Evolutionary conservation across 2,888 invertebrate genomes (phyloP).

Genomic region (Arenicola marina): DNA sequence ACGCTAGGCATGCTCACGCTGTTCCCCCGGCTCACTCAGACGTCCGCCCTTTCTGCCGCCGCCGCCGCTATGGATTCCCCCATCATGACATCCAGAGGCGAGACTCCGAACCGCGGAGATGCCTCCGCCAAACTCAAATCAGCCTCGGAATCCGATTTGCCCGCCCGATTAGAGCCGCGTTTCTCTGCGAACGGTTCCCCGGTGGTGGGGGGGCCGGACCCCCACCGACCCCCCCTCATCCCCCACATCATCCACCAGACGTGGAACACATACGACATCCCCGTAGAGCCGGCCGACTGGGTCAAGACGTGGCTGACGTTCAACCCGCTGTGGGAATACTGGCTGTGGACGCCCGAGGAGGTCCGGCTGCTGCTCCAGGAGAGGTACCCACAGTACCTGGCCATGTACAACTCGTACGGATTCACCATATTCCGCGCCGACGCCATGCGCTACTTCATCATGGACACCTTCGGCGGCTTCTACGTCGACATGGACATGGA

Average conservation of each 20-base stretch:
- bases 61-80: no score
- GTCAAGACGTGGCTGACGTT: constrained; percentile 42
- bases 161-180: no score
- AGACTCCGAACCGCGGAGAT: no score
- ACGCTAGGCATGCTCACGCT: no score
- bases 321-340: constrained; percentile 55
- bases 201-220: no score
- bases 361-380: constrained; percentile 44
- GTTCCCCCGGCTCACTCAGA: no score
- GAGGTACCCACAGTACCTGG: constrained; percentile 29
- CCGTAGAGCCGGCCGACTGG: constrained; percentile 11
- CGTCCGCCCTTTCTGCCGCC: no score
- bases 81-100: no score
- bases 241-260: constrained; percentile 27
- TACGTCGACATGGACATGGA: constrained; percentile 57
- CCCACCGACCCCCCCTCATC: constrained; percentile 8
- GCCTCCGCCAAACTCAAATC: no score
- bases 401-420: not conserved
- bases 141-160: no score
- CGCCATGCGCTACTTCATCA: constrained; percentile 43
- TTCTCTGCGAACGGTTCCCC: no score
- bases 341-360: constrained; percentile 54
- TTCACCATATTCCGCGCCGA: not conserved
- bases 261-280: constrained; percentile 15
- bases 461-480: constrained; percentile 55